Evolutionary conservation across 2,888 invertebrate genomes (phyloP), one percentile per base, ranked within the genome.

Genomic region (Julus scandinavius): DNA sequence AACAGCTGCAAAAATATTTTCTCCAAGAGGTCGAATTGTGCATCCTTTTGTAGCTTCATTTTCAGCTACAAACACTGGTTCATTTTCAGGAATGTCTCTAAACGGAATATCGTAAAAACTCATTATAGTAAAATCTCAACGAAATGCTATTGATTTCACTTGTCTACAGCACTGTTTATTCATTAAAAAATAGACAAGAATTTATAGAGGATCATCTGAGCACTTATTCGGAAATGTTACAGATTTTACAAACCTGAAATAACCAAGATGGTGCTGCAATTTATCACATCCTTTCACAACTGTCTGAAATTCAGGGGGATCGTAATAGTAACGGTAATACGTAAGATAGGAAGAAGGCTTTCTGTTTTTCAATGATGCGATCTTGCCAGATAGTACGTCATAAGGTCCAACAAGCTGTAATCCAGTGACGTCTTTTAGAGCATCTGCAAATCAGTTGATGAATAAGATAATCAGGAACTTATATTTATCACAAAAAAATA

Each of bases 271-370:
- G 90, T 95, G 95, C 89, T 96, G 95, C 89, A 94, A 94, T 87
- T 94, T 94, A 87, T 95, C 94, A 91, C 95, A 95, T 40, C 94
- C 94, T n/a, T 63, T 50, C n/a, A 89, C 58, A 38, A 89, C 86
- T n/a, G 89, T 90, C 93, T 97, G 96, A 92, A 98, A 96, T 93
- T 99, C 98, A 13, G 99, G 98, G 13, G 98, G 97, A 93, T 99
- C 99, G 92, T 96, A 97, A 92, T 94, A 97, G 92, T 96, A 98
- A 90, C 99, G 94, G 96, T 97, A 98, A 92, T 98, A 97, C 13
- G 95, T 93, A 86, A 97, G 93, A 91, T 95, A 96, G 5, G 89
- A 72, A 2, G 90, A 88, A 29, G 88, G 87, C 50, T 89, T 95
- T 93, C 89, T 94, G 93, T 89, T 95, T 94, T 89, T 94, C 50